Evolutionary conservation across 2,113 vertebrate species (phyloP), one percentile per base, ranked within the genome.

Genomic region (Petaurus breviceps): DNA sequence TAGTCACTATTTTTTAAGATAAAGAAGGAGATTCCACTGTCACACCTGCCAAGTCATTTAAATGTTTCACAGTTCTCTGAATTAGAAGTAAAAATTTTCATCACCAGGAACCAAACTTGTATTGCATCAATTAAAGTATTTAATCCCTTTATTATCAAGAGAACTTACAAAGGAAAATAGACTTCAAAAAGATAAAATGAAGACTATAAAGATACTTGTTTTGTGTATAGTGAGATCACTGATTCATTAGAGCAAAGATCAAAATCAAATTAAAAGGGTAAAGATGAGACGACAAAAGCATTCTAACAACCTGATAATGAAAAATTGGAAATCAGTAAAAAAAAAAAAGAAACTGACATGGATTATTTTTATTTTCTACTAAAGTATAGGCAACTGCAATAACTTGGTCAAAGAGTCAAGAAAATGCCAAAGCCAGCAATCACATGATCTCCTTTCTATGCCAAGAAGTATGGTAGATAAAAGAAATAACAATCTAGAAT

Each of bases 151-250:
- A 31, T 68, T 92, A 94, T 50, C 90, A 57, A 95, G 19, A 43
- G 93, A 96, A 96, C 95, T 47, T 53, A 94, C 92, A 92, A 95
- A 24, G 50, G 43, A 51, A 37, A 90, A 93, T 84, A 92, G 22
- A 94, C 55, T 91, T 94, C 93, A 93, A 51, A 37, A 94, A 43
- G 22, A 25, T 93, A 52, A 54, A 54, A 28, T 51, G 92, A 55
- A n/a, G 23, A 96, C 61, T 53, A 92, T 0, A 96, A 93, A 25
- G 8, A 95, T 22, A 19, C 7, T 93, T 68, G 19, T 84, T 84
- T 37, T 84, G 68, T 43, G 7, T 43, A 84, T 8, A 43, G n/a
- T 23, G 37, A 84, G 19, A 84, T 43, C 68, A 84, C 1, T 84
- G 37, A 84, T 84, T 84, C n/a, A 84, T 22, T 43, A 84, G 37